phyloP scores from a whole-genome alignment of 2,888 invertebrate species.

The Aphodius granarius region DNA sequence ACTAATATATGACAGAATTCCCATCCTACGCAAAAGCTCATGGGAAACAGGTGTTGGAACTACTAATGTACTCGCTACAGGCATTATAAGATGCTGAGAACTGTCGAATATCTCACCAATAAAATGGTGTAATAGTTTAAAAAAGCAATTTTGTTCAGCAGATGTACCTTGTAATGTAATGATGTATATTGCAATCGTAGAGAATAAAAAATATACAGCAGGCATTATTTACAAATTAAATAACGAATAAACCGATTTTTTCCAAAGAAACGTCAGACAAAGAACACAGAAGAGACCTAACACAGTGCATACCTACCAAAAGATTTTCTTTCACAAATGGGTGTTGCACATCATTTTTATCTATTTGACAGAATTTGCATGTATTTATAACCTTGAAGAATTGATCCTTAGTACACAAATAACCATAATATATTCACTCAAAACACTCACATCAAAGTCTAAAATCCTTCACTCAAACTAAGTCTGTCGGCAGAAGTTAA shows the following conservation, averaged over 20 bases:
- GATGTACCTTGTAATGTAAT: too few species aligned
- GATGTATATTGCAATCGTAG: too few species aligned
- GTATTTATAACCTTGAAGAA: background rate
- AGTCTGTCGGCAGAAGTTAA: too few species aligned
- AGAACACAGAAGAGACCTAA: too few species aligned
- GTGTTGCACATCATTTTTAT: too few species aligned
- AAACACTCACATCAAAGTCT: background rate
- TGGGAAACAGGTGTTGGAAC: background rate
- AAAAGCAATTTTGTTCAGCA: background rate
- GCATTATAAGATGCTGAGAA: background rate
- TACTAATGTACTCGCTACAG: background rate
- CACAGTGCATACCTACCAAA: too few species aligned
- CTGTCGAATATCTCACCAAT: background rate
- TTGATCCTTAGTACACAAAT: background rate
- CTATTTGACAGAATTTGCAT: too few species aligned
- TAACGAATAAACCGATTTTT: too few species aligned
- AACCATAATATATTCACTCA: background rate
- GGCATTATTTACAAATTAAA: too few species aligned
- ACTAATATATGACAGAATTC: background rate
- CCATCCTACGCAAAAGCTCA: background rate
- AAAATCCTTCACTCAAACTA: background rate
- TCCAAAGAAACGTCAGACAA: too few species aligned
- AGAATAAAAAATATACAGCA: too few species aligned
- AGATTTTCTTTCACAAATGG: too few species aligned
- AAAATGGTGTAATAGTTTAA: background rate